Conservation (phyloP, 2,797 vertebrate species). For the Neosilurus mollespiculum region DNA sequence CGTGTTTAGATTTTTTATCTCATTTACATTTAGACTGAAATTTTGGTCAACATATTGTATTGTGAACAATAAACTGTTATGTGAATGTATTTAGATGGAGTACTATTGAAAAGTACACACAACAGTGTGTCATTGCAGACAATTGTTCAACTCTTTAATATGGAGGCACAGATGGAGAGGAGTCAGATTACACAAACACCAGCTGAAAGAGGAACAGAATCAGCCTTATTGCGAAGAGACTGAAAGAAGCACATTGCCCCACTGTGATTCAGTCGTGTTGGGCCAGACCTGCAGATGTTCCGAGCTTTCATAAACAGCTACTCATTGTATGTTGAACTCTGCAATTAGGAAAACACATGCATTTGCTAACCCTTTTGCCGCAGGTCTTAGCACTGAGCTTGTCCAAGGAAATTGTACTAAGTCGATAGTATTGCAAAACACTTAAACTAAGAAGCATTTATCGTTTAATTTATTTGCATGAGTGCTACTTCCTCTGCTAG, state of each 20-base stretch:
- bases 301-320: slow-evolving; percentile 43
- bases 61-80: background rate
- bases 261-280: slow-evolving; percentile 48
- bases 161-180: slow-evolving; percentile 34
- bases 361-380: slow-evolving; percentile 11
- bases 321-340: slow-evolving; percentile 15
- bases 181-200: slow-evolving; percentile 52
- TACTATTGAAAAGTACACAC: background rate
- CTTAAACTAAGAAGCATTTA: slow-evolving; percentile 22
- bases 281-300: slow-evolving; percentile 38
- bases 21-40: background rate
- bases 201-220: slow-evolving; percentile 45
- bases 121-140: slow-evolving; percentile 5
- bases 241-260: slow-evolving; percentile 25
- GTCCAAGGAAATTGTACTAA: slow-evolving; percentile 16
- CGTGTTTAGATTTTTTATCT: background rate
- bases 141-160: slow-evolving; percentile 9
- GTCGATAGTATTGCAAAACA: slow-evolving; percentile 36
- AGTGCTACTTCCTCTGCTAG: slow-evolving; percentile 5
- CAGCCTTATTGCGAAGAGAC: slow-evolving; percentile 46
- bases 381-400: slow-evolving; percentile 8
- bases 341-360: slow-evolving; percentile 18
- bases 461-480: slow-evolving; percentile 26
- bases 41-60: background rate
- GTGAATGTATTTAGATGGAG: background rate